Evolutionary conservation across 1,140 invertebrate genomes (phyloP), one percentile per base, ranked within the genome.

Genomic region (Samia ricini): DNA sequence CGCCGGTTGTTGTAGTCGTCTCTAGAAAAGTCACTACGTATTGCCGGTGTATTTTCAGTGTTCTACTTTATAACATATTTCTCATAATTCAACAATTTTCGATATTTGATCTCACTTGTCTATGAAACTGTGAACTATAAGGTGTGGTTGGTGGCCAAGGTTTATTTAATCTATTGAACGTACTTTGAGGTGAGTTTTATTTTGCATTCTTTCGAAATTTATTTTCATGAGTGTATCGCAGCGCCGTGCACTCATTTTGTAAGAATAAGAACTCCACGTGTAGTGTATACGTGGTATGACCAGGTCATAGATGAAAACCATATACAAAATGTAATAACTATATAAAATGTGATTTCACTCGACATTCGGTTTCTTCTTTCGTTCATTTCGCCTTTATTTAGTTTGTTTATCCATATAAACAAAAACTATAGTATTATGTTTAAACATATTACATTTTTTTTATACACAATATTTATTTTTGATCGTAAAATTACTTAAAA

Each of bases 1-100:
- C 68, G 74, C 83, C 80, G 84, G 84, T 65, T 57, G 24, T 71
- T 60, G 81, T 86, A 89, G 84, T 89, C 81, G 85, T 80, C 82
- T 85, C 63, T 61, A 66, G 70, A 73, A 63, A 66, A 69, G 81
- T 84, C 83, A 83, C 81, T 88, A 82, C 77, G 61, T 64, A 29
- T 76, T 68, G 73, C 83, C 82, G 85, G 82, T 77, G 48, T 55
- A 33, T 78, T 77, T 85, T 79, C 65, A 78, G 80, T 86, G 81
- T 69, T 50, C 66, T 60, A 77, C 61, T 72, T 77, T 59, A 33
- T 42, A 42, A 50, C 63, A 60, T 54, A 64, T 63, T 61, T 68
- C 58, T 69, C 54, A 56, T 66, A 69, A 64, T 61, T 68, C 29
- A 42, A 66, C 55, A 74, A 72, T 54, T 71, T 24, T 69, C 19